Conservation (phyloP, 2,797 vertebrate genomes). For the Mycteria americana region DNA sequence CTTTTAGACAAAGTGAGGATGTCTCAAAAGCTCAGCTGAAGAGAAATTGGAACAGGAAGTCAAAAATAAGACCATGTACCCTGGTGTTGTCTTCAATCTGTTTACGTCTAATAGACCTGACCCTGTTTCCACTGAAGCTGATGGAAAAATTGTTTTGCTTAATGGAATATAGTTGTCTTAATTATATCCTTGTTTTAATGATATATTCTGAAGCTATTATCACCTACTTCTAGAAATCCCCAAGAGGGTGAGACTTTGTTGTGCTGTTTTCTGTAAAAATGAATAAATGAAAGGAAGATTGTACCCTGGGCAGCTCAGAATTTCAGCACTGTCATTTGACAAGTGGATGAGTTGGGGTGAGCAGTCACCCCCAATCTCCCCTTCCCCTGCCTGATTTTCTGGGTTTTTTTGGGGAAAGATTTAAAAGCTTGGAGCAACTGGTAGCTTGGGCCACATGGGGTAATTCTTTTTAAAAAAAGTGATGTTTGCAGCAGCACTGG, state of each 20-base stretch:
- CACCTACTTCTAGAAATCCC: neutral
- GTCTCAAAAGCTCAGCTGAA: neutral
- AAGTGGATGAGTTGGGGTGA: neutral
- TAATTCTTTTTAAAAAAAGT: neutral
- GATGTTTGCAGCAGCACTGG: neutral
- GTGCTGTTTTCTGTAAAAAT: neutral
- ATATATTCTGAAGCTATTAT: neutral
- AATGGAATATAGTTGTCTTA: neutral
- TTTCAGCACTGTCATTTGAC: neutral
- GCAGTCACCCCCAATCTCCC: fast-evolving
- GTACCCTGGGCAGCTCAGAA: neutral
- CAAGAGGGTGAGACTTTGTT: neutral
- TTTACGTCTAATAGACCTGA: neutral
- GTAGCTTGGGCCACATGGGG: neutral
- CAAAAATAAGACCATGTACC: neutral
- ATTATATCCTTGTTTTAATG: neutral
- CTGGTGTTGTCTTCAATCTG: neutral
- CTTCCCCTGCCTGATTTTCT: neutral
- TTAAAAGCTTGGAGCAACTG: neutral
- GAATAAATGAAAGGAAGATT: neutral
- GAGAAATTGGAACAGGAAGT: conserved; percentile 17
- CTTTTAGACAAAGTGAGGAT: neutral
- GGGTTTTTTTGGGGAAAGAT: neutral
- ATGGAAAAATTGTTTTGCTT: neutral
- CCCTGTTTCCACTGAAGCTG: neutral